Conservation (phyloP, 2,888 invertebrate species). For the Oscheius sp. region DNA sequence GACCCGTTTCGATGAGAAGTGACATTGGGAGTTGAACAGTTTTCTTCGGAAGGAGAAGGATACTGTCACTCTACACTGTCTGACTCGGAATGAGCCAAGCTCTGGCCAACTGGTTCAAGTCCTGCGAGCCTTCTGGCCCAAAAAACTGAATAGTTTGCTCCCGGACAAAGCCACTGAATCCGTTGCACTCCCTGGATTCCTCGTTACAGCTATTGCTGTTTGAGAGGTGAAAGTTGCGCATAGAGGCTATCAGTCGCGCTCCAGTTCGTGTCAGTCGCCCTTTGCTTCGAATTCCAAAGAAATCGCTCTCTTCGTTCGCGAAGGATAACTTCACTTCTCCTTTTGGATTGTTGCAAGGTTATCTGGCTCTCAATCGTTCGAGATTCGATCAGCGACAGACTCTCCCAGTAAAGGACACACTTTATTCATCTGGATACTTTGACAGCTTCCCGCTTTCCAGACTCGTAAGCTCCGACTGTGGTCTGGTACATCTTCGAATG, state of each 20-base stretch:
- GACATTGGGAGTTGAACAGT: too few species aligned
- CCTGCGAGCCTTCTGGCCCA: too few species aligned
- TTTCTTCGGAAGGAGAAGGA: too few species aligned
- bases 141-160: too few species aligned
- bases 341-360: constrained; percentile 14
- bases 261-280: constrained; percentile 19
- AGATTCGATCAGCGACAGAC: too few species aligned
- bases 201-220: too few species aligned
- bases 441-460: constrained; percentile 49
- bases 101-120: too few species aligned
- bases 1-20: neutral
- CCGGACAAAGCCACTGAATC: too few species aligned
- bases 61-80: too few species aligned
- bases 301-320: constrained; percentile 15
- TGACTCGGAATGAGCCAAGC: too few species aligned
- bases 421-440: constrained; percentile 5
- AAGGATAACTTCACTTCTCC: neutral
- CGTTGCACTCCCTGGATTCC: too few species aligned
- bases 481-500: constrained; percentile 50
- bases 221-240: constrained; percentile 18
- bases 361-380: constrained; percentile 2
- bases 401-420: neutral
- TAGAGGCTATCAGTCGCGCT: constrained; percentile 35
- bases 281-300: constrained; percentile 36
- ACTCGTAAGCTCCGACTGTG: constrained; percentile 45